Evolutionary conservation across 2,113 vertebrate genomes (phyloP).

Genomic region (Pycnonotus jocosus): DNA sequence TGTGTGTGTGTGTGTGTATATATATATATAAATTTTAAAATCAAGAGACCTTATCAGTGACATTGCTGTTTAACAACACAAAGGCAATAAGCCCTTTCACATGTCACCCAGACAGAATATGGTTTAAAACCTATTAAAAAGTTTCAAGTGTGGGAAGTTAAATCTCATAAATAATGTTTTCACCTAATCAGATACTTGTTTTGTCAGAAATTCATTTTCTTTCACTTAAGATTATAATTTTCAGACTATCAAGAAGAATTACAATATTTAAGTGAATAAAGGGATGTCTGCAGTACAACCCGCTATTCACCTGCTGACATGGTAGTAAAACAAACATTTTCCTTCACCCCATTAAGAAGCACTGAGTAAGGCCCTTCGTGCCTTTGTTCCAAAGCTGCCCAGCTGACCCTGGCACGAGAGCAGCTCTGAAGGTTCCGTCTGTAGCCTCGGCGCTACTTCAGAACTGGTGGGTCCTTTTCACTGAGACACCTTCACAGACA

Average conservation of each 20-base stretch:
- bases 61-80: neutral
- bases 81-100: neutral
- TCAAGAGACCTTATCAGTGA: neutral
- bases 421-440: no score
- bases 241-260: neutral
- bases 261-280: neutral
- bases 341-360: neutral
- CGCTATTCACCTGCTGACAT: neutral
- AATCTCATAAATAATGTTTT: neutral
- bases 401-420: no score
- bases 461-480: no score
- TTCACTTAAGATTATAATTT: neutral
- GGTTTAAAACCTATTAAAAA: neutral
- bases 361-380: no score
- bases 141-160: neutral
- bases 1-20: neutral
- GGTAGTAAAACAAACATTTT: neutral
- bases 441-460: no score
- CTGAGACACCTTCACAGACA: no score
- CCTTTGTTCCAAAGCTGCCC: no score
- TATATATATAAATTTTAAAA: neutral
- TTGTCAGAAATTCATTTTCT: neutral
- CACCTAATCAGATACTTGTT: neutral
- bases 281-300: neutral
- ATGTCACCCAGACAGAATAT: neutral